Evolutionary conservation across 2,888 invertebrate genomes (phyloP), one percentile per base, ranked within the genome.

Genomic region (Uropetala carovei): DNA sequence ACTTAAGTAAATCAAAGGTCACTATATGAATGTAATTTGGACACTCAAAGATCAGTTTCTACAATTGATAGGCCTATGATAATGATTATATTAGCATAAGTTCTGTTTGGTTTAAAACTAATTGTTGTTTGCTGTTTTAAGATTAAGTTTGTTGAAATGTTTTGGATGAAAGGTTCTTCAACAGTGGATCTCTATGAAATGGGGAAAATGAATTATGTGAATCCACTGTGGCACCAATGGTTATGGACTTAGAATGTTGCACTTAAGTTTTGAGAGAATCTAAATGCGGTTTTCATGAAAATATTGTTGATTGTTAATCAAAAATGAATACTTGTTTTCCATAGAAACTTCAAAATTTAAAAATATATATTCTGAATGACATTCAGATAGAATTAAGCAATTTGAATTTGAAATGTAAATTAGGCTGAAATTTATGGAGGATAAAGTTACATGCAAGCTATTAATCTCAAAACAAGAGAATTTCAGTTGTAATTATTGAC

Each of bases 201-300:
- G n/a, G 64, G 89, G n/a, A 64, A 60, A 30, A 60, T 22, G 59
- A 86, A 86, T 60, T 75, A 75, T 75, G 27, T 27, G 27, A 75
- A 75, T 75, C 75, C 75, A 75, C 75, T 75, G 75, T 75, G 89
- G 89, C 64, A 64, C 64, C 89, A 89, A 60, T 75, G 75, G 75
- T 30, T 89, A 64, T 89, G 59, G 89, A 64, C 89, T 43, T 64
- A 64, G 64, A 89, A 64, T 89, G 89, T 89, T 89, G 89, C 64
- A 89, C 64, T 89, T 89, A 89, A 89, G 89, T 89, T 89, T 89
- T 64, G 64, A 89, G 89, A 89, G 89, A 64, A 89, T 89, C 89
- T 89, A 89, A 27, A 64, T 89, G 68, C n/a, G 89, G 89, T 89
- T 89, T 89, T 89, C n/a, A 89, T 60, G 57, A 89, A 86, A 89